Evolutionary conservation across 2,888 invertebrate species (phyloP).

Genomic region (Eristalinus aeneus): DNA sequence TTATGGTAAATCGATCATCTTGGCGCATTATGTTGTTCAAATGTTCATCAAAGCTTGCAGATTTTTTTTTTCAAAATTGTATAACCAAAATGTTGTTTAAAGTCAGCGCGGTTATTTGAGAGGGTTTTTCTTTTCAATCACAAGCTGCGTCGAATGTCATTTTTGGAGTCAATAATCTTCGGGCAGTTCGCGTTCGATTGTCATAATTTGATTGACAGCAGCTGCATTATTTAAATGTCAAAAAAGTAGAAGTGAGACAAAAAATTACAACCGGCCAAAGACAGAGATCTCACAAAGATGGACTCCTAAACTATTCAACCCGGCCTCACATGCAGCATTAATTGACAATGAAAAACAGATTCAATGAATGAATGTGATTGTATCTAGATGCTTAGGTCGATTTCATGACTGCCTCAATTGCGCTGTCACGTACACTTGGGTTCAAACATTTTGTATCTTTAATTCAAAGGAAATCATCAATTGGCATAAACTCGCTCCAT

Average conservation of each 20-base stretch:
- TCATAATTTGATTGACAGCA: too few relatives aligned
- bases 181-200: too few relatives aligned
- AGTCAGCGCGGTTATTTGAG: too few relatives aligned
- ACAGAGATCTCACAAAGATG: background rate
- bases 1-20: too few relatives aligned
- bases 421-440: slow-evolving; percentile 44
- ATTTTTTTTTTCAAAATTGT: too few relatives aligned
- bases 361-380: slow-evolving; percentile 29
- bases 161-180: too few relatives aligned
- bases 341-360: slow-evolving; percentile 66
- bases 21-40: too few relatives aligned
- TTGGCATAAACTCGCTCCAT: slow-evolving; percentile 56
- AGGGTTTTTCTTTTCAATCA: background rate
- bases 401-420: slow-evolving; percentile 28
- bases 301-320: slow-evolving; percentile 6
- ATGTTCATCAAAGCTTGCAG: too few relatives aligned
- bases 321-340: slow-evolving; percentile 53
- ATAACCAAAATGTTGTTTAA: too few relatives aligned
- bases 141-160: too few relatives aligned
- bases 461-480: slow-evolving; percentile 45
- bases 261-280: too few relatives aligned
- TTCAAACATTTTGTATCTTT: slow-evolving; percentile 35
- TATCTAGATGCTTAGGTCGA: background rate
- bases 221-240: background rate
- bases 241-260: background rate